Evolutionary conservation across 1,140 invertebrate genomes (phyloP).

Genomic region (Xylocopa sonorina): DNA sequence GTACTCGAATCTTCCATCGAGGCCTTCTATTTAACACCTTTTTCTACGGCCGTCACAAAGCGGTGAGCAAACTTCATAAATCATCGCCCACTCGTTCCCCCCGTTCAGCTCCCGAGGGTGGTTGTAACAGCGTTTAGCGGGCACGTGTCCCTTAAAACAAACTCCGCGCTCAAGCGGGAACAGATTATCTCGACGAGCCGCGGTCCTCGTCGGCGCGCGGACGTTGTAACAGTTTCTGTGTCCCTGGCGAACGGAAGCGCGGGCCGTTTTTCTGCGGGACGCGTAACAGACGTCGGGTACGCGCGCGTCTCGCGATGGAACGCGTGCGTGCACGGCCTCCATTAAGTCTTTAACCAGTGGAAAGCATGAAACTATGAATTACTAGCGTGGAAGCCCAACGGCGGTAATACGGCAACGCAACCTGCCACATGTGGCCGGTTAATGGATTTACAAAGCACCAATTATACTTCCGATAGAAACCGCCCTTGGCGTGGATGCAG

Average conservation of each 20-base stretch:
- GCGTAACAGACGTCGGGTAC: slow-evolving; percentile 5
- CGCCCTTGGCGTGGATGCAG: too few relatives aligned
- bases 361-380: slow-evolving; percentile 68
- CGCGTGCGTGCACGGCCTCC: slow-evolving; percentile 46
- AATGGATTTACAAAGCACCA: slow-evolving; percentile 70
- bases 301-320: background rate
- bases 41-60: background rate
- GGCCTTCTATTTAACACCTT: slow-evolving; percentile 9
- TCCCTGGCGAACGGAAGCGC: slow-evolving; percentile 42
- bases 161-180: background rate
- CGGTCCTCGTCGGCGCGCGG: slow-evolving; percentile 15
- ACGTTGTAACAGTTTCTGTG: slow-evolving; percentile 42
- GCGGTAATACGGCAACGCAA: slow-evolving; percentile 61
- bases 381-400: slow-evolving; percentile 43
- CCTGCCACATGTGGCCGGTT: slow-evolving; percentile 62
- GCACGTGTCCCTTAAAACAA: slow-evolving; percentile 7
- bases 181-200: slow-evolving; percentile 4
- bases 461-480: too few relatives aligned
- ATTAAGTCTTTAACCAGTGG: slow-evolving; percentile 65
- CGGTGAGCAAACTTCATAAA: slow-evolving; percentile 10
- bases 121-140: background rate
- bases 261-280: slow-evolving; percentile 43
- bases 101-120: background rate
- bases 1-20: background rate
- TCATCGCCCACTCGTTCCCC: background rate